Evolutionary conservation across 2,888 invertebrate genomes (phyloP).

Genomic region (Mythimna loreyi): DNA sequence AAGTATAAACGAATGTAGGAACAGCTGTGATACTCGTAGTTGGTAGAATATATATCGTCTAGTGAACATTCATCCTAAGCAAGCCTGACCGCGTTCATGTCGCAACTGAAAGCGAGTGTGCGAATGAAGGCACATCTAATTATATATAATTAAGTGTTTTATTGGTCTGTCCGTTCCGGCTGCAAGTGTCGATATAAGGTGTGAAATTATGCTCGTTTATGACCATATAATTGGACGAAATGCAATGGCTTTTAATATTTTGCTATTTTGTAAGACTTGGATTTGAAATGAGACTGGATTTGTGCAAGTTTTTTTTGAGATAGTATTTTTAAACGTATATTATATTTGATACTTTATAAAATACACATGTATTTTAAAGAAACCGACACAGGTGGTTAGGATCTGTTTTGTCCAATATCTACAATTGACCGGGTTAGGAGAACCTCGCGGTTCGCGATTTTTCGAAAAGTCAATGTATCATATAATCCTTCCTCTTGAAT

Average conservation of each 20-base stretch:
- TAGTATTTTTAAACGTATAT: neutral
- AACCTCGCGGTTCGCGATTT: no score
- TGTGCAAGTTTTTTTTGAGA: conserved; percentile 16
- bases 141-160: conserved; percentile 65
- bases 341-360: no score
- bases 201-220: conserved; percentile 51
- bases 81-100: conserved; percentile 19
- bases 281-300: conserved; percentile 15
- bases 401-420: no score
- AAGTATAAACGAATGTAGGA: neutral
- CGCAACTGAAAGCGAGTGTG: conserved; percentile 22
- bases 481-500: no score
- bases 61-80: conserved; percentile 17
- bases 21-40: neutral
- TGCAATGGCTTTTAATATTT: conserved; percentile 46
- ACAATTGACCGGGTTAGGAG: no score
- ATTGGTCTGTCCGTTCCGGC: conserved; percentile 46
- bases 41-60: neutral
- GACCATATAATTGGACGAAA: conserved; percentile 52
- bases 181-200: conserved; percentile 50
- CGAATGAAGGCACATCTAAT: conserved; percentile 53
- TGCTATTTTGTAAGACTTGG: conserved; percentile 42
- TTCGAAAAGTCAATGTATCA: no score
- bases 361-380: no score
- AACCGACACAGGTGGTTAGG: no score